These are phyloP conservation scores for Malurus elegans DNA, from an alignment of 2,113 vertebrate genomes.

Conservation along the genomic window DNA sequence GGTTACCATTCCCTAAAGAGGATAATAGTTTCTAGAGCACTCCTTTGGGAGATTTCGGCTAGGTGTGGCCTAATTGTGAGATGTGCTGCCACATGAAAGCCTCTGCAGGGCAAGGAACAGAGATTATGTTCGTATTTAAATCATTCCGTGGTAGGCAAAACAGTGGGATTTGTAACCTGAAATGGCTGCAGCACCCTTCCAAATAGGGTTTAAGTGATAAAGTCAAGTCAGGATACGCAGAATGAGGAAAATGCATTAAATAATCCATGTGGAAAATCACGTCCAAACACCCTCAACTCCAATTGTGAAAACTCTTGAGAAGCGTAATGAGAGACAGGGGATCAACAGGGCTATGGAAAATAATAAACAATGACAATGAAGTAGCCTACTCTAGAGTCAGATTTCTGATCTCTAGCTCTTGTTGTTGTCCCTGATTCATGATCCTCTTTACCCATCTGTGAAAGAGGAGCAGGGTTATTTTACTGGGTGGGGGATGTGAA, in stretches of 20 bases:
- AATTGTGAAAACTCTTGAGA: slow-evolving; percentile 4
- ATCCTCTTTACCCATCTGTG: background rate
- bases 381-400: background rate
- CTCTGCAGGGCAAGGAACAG: slow-evolving; percentile 33
- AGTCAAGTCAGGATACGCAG: slow-evolving; percentile 17
- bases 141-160: background rate
- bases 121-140: slow-evolving; percentile 51
- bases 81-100: slow-evolving; percentile 42
- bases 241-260: slow-evolving; percentile 4
- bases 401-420: background rate
- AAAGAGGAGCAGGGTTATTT: background rate
- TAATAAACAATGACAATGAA: background rate
- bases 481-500: background rate
- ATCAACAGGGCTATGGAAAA: background rate
- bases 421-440: background rate
- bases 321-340: background rate
- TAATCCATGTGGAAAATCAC: background rate
- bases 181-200: slow-evolving; percentile 4
- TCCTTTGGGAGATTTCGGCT: slow-evolving; percentile 41
- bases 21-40: background rate
- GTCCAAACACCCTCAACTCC: background rate
- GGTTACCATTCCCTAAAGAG: slow-evolving; percentile 49
- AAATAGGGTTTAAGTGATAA: slow-evolving; percentile 15
- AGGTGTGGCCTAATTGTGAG: slow-evolving; percentile 57
- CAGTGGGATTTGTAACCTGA: slow-evolving; percentile 8